phyloP scores from a whole-genome alignment of 2,888 invertebrate species.

The Eremobia ochroleuca region DNA sequence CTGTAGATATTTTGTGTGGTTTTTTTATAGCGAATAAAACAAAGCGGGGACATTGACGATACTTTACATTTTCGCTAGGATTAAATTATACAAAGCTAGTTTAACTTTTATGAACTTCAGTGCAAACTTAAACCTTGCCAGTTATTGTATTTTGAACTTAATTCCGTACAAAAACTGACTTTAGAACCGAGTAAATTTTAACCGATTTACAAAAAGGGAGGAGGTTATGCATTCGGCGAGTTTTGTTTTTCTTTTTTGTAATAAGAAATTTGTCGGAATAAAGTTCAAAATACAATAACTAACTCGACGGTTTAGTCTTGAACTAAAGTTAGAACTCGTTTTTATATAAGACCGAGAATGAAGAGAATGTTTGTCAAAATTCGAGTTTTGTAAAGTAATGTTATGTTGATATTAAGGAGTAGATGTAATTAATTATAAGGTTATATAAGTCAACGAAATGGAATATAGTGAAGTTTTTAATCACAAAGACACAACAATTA shows the following conservation, averaged over 20 bases:
- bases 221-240: neutral
- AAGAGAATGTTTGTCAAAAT: neutral
- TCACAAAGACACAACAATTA: too few species aligned
- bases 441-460: neutral
- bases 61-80: neutral
- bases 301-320: neutral
- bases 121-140: neutral
- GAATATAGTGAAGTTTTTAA: too few species aligned
- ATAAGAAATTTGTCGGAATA: neutral
- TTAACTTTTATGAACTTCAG: neutral
- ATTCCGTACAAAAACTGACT: neutral
- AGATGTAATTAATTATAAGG: slow-evolving; percentile 13
- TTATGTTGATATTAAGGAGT: neutral
- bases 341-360: neutral
- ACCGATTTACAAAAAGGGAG: neutral
- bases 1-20: neutral
- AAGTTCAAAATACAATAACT: neutral
- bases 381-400: neutral
- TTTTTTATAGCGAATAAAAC: neutral
- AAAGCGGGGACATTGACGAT: neutral
- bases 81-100: neutral
- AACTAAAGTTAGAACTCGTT: neutral
- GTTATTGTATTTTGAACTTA: neutral
- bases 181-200: neutral
- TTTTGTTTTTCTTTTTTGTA: neutral